phyloP scores from a whole-genome alignment of 1,140 invertebrate species.

The Ceratina japonica region DNA sequence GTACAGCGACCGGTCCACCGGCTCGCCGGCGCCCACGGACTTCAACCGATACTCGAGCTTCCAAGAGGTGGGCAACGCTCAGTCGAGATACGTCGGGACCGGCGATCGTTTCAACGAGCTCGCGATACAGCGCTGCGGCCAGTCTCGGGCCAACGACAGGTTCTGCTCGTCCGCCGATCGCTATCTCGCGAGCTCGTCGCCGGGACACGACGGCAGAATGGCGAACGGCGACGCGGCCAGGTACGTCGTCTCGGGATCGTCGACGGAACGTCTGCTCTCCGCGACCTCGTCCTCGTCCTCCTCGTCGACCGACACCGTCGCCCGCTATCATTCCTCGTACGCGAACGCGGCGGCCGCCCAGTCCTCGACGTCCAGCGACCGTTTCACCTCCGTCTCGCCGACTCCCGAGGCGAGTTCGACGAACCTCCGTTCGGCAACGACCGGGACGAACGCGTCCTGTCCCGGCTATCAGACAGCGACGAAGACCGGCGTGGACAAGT shows the following conservation, averaged over 20 bases:
- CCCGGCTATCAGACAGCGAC: constrained; percentile 35
- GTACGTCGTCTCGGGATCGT: constrained; percentile 63
- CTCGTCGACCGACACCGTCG: constrained; percentile 78
- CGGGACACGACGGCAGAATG: constrained; percentile 63
- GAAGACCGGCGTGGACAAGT: constrained; percentile 52
- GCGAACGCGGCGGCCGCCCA: constrained; percentile 45
- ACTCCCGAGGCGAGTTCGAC: constrained; percentile 51
- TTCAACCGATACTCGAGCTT: constrained; percentile 66
- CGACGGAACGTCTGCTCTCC: constrained; percentile 73
- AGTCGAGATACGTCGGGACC: constrained; percentile 59
- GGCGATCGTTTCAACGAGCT: constrained; percentile 72
- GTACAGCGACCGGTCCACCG: constrained; percentile 68
- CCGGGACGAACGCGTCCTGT: background rate
- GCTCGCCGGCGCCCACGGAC: constrained; percentile 68
- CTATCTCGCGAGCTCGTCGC: constrained; percentile 64
- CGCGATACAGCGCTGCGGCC: constrained; percentile 77
- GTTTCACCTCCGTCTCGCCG: constrained; percentile 59
- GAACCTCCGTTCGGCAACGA: background rate
- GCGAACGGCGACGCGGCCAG: constrained; percentile 45
- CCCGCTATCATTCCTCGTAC: constrained; percentile 57
- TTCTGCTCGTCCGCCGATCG: constrained; percentile 64
- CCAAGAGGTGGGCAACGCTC: constrained; percentile 59
- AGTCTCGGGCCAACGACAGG: constrained; percentile 78
- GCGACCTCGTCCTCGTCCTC: constrained; percentile 77
- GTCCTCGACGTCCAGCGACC: constrained; percentile 52